Evolutionary conservation across 2,113 vertebrate species (phyloP), one percentile per base, ranked within the genome.

Genomic region (Eptatretus burgeri): DNA sequence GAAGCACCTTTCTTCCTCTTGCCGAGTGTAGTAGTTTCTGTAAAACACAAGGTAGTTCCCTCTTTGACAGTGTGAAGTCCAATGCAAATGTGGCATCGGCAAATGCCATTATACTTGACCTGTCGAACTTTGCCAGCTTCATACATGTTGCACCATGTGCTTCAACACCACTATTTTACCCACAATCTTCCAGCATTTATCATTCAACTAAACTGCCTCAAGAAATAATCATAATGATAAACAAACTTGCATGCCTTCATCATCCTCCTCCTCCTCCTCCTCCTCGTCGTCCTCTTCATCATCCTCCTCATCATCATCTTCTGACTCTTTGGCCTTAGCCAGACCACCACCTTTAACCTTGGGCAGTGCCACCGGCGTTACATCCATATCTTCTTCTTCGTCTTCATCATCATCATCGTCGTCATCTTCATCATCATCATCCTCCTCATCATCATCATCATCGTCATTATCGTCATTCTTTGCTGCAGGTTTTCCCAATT

Each of bases 301-400:
- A 13, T 60, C 56, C 9, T 60, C 56, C 13, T 60, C 56, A 4
- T 60, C 56, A 12, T 60, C 56, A 11, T 60, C 56, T 17, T 60
- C 56, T 20, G n/a, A n/a, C 11, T 60, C 56, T 17, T 60, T 20
- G 20, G n/a, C 56, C 2, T 9, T 20, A n/a, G n/a, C 56, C 20
- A 17, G n/a, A n/a, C 20, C 56, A 56, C 14, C 14, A n/a, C 20
- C 56, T 60, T 60, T 20, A 60, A n/a, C 56, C 56, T 60, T 60
- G 56, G 56, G n/a, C 13, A 11, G 9, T 17, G 56, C n/a, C 56
- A 20, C 56, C n/a, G 56, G 56, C 10, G 56, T 60, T 20, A 60
- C 56, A 13, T 60, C 56, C 56, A 60, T 60, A n/a, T 60, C 56
- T 20, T 60, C 56, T 11, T 60, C 56, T n/a, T n/a, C n/a, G 10